Conservation (phyloP, 2,797 vertebrate species). For the Linurgus olivaceus region DNA sequence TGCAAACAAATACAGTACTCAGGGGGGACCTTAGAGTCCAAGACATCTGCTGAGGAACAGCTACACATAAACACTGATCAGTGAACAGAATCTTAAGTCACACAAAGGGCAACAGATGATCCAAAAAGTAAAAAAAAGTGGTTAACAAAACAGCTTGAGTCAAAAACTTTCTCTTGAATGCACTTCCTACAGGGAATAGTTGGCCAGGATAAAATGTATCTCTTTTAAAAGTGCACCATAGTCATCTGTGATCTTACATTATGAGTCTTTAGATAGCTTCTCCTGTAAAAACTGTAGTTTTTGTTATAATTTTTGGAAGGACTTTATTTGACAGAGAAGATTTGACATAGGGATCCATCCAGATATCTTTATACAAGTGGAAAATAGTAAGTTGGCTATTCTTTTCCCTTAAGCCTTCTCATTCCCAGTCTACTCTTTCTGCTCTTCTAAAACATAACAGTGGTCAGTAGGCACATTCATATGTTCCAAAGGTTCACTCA, state of each 20-base stretch:
- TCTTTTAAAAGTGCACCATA: background rate
- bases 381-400: background rate
- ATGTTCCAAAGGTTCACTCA: background rate
- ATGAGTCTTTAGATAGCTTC: background rate
- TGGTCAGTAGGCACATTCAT: background rate
- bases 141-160: background rate
- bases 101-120: conserved; percentile 7
- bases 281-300: background rate
- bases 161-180: background rate
- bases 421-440: background rate
- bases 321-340: background rate
- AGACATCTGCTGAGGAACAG: conserved; percentile 38
- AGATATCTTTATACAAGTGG: background rate
- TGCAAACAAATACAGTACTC: background rate
- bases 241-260: background rate
- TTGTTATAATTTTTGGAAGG: background rate
- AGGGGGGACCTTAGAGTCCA: background rate
- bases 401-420: background rate
- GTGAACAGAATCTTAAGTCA: background rate
- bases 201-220: background rate
- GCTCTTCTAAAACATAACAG: background rate
- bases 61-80: conserved; percentile 13
- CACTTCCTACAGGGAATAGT: background rate
- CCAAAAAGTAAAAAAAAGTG: background rate
- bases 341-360: background rate